Evolutionary conservation across 2,888 invertebrate species (phyloP).

Genomic region (Heliconius ismenius): DNA sequence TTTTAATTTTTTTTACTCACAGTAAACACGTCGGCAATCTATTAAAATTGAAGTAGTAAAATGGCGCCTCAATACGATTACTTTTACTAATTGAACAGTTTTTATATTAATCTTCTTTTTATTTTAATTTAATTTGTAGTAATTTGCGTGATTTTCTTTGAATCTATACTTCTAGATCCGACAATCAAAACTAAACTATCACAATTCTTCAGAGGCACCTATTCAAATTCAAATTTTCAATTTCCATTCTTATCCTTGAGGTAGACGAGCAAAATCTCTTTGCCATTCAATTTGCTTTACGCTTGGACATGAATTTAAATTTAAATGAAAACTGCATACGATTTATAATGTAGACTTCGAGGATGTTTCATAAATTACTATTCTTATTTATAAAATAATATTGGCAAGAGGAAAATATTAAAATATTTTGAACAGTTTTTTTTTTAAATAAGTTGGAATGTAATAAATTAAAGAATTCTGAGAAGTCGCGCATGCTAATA

Average conservation of each 20-base stretch:
- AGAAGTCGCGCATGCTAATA: constrained; percentile 47
- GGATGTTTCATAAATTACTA: constrained; percentile 1
- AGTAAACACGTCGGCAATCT: constrained; percentile 29
- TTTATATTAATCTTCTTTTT: background rate
- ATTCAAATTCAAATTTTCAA: constrained; percentile 35
- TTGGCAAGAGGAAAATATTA: constrained; percentile 39
- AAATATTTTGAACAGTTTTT: constrained; percentile 46
- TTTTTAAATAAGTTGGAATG: constrained; percentile 46
- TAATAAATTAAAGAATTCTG: constrained; percentile 51
- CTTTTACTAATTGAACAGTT: background rate
- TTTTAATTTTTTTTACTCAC: constrained; percentile 38
- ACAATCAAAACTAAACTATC: constrained; percentile 24
- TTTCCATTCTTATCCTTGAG: constrained; percentile 36
- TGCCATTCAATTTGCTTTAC: constrained; percentile 35
- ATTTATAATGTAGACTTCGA: constrained; percentile 21
- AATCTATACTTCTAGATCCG: background rate
- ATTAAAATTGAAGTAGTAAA: constrained; percentile 15
- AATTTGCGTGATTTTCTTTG: background rate
- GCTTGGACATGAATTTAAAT: constrained; percentile 33
- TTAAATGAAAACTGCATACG: constrained; percentile 34
- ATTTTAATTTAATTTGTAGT: background rate
- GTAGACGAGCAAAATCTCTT: constrained; percentile 34
- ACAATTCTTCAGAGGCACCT: constrained; percentile 26
- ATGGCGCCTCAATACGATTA: constrained; percentile 12
- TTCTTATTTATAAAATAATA: constrained; percentile 25